Evolutionary conservation across 2,888 invertebrate genomes (phyloP).

Genomic region (Agonopterix subpropinquella): DNA sequence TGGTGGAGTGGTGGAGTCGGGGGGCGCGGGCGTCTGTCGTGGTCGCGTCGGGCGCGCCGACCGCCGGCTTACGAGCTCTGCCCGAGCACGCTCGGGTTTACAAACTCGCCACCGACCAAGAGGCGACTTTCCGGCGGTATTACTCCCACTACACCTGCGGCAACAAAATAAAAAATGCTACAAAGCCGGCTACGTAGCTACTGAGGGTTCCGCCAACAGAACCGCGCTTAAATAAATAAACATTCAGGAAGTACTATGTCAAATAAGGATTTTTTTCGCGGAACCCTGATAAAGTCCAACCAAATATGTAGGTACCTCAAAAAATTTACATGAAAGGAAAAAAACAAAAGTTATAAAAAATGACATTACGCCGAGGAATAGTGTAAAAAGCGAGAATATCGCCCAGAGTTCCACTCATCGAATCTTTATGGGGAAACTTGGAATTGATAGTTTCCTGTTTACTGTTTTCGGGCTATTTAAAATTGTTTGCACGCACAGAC

Average conservation of each 20-base stretch:
- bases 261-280: conserved; percentile 24
- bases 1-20: conserved; percentile 21
- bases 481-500: conserved; percentile 58
- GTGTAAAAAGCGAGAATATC: conserved; percentile 40
- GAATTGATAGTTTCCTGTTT: conserved; percentile 65
- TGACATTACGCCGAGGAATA: conserved; percentile 39
- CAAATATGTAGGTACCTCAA: conserved; percentile 16
- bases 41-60: conserved; percentile 14
- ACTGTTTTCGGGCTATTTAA: conserved; percentile 57
- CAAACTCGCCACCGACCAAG: conserved; percentile 78
- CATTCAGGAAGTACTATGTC: conserved; percentile 31
- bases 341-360: conserved; percentile 43
- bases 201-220: conserved; percentile 43
- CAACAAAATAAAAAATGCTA: conserved; percentile 73
- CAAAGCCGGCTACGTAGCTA: conserved; percentile 60
- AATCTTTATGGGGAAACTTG: conserved; percentile 65
- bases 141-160: conserved; percentile 79
- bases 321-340: conserved; percentile 39
- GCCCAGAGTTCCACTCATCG: conserved; percentile 48
- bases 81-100: conserved; percentile 70
- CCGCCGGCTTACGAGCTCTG: conserved; percentile 58
- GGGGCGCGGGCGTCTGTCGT: conserved; percentile 23
- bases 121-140: conserved; percentile 78
- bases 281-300: conserved; percentile 27
- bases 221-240: conserved; percentile 49